Conservation (phyloP, 35 echinoderm and acorn worm genomes). For the Lytechinus variegatus region DNA sequence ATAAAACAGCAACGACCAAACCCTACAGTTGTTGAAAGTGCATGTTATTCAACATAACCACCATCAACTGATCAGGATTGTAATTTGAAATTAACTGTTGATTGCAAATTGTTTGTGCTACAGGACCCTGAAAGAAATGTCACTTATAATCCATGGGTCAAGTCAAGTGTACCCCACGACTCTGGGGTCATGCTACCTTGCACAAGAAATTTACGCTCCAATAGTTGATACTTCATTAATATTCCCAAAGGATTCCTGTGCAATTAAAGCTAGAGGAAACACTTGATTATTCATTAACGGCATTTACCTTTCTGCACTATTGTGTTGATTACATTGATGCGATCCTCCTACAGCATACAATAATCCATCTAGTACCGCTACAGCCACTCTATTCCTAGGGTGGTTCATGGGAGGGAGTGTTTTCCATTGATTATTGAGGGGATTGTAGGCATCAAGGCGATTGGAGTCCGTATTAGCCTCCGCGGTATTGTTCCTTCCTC, state of each 20-base stretch:
- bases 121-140: no score
- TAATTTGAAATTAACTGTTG: no score
- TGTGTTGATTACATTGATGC: slow-evolving; percentile 88
- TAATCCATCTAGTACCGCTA: slow-evolving; percentile 86
- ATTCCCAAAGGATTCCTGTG: not conserved
- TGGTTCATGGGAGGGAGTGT: slow-evolving; percentile 79
- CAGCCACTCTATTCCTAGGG: slow-evolving; percentile 87
- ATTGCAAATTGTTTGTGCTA: no score
- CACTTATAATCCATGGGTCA: no score
- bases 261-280: not conserved
- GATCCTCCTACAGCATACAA: slow-evolving; percentile 94
- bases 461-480: slow-evolving; percentile 97
- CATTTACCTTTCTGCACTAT: slow-evolving; percentile 85
- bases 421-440: slow-evolving; percentile 89
- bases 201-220: not conserved
- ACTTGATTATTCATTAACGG: not conserved
- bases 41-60: no score
- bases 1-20: no score
- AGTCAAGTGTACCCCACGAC: not conserved
- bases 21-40: no score
- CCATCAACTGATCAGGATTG: no score
- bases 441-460: slow-evolving; percentile 86
- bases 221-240: not conserved
- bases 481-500: slow-evolving; percentile 91
- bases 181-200: not conserved